These are phyloP conservation scores for Gallinago paraguaiae DNA, from an alignment of 2,113 vertebrate genomes.

Conservation along the genomic window DNA sequence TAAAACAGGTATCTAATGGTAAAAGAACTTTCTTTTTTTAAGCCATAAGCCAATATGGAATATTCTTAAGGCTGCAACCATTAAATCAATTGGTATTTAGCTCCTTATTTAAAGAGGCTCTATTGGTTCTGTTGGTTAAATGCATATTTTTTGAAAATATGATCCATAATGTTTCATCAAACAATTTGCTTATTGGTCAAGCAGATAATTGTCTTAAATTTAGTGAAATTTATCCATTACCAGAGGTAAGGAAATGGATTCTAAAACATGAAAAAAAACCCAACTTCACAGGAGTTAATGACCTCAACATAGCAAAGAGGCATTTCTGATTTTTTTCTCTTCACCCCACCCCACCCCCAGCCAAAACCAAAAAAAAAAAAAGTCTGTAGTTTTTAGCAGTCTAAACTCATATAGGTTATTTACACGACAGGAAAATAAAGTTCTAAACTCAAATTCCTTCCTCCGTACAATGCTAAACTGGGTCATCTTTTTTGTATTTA, in stretches of 20 bases:
- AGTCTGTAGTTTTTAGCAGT: not conserved
- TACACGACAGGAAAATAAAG: not conserved
- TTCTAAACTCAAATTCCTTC: not conserved
- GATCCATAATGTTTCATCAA: not conserved
- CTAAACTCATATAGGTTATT: not conserved
- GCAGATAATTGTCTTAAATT: not conserved
- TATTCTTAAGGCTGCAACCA: not conserved
- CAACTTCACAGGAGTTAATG: not conserved
- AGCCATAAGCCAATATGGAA: not conserved
- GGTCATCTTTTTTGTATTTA: not conserved
- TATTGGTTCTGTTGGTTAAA: not conserved
- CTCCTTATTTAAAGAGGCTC: not conserved
- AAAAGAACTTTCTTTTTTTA: not conserved
- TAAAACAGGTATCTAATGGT: not conserved
- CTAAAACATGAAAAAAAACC: not conserved
- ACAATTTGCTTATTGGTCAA: not conserved
- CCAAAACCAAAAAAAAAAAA: no score
- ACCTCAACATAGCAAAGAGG: not conserved
- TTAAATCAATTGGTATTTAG: not conserved
- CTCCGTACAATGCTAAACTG: not conserved
- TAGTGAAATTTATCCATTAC: not conserved
- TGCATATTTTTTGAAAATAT: not conserved
- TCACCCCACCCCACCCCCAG: rapidly evolving
- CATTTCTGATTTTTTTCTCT: not conserved
- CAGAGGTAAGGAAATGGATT: not conserved